Evolutionary conservation across 2,888 invertebrate species (phyloP), one percentile per base, ranked within the genome.

Genomic region (Cheilosia scutellata): DNA sequence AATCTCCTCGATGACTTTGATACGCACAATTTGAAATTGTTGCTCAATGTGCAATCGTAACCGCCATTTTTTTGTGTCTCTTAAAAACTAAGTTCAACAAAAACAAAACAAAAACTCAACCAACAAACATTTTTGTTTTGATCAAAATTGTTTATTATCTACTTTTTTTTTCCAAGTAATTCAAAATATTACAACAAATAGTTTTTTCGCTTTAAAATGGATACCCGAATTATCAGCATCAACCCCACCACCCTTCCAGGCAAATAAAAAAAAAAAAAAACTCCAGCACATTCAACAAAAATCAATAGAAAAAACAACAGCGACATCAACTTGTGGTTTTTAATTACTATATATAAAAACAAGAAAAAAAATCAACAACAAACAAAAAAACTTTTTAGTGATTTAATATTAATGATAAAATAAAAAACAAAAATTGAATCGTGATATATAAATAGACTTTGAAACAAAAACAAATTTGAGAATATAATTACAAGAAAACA

Each of bases 1-100:
- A 91, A 91, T 89, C 88, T 92, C 25, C 89, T 92, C 80, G 92
- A 93, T 88, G 92, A 92, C 84, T 92, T 94, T 88, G 91, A 91
- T 91, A 94, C 95, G 90, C 93, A 94, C 90, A 93, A 95, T 88
- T 94, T 95, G 88, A 95, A 95, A 92, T 91, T 95, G 91, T 93
- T 95, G 90, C 94, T 95, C 90, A 95, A 95, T 92, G 95, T 95
- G 91, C 93, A 93, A 89, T 93, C 93, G 90, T 93, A 93, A 92
- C 90, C 88, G 88, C 87, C 87, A 75, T 65, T 74, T 86, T 68
- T 75, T 74, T 63, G 55, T 60, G 31, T 60, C 65, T 76, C 65
- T 72, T 40, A 65, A 60, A 51, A 33, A 77, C n/a, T 62, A 83
- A 84, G 65, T 57, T 66, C 55, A 76, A 60, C 44, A 70, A 53